Conservation (phyloP, 2,113 vertebrate genomes). For the Ascaphus truei region DNA sequence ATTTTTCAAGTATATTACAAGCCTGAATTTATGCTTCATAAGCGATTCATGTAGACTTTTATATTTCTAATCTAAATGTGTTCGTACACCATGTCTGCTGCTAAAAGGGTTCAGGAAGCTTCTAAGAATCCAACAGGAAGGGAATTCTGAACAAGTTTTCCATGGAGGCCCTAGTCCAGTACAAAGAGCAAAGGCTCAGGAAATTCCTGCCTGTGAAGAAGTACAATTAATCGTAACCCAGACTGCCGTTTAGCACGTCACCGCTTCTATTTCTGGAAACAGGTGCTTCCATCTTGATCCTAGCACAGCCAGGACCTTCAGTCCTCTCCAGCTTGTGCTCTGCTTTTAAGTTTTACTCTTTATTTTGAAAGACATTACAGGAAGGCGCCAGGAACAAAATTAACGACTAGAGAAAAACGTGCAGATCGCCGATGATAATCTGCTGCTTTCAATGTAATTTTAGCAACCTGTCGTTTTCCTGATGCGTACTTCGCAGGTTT, state of each 20-base stretch:
- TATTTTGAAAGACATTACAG: not conserved
- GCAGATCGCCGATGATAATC: too few relatives aligned
- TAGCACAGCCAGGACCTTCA: too few relatives aligned
- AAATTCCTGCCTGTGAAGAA: conserved; percentile 30
- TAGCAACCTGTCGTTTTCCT: too few relatives aligned
- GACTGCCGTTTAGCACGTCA: conserved; percentile 17
- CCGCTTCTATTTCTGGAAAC: conserved; percentile 21
- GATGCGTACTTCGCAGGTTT: too few relatives aligned
- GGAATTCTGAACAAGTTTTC: conserved; percentile 13
- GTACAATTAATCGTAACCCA: conserved; percentile 20
- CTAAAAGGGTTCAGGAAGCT: conserved; percentile 28
- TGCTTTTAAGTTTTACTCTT: not conserved
- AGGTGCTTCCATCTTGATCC: conserved; percentile 29
- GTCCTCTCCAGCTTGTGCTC: not conserved
- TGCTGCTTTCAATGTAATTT: too few relatives aligned
- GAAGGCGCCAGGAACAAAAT: not conserved
- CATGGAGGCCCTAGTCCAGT: not conserved
- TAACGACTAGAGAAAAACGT: not conserved
- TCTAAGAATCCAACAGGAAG: conserved; percentile 19
- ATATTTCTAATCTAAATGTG: not conserved
- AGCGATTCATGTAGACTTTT: not conserved
- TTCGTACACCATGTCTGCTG: conserved; percentile 6
- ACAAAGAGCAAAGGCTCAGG: conserved; percentile 19
- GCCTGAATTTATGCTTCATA: too few relatives aligned
- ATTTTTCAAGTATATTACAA: not conserved